Conservation (phyloP, 1,140 invertebrate genomes). For the Drosophila pachea region DNA sequence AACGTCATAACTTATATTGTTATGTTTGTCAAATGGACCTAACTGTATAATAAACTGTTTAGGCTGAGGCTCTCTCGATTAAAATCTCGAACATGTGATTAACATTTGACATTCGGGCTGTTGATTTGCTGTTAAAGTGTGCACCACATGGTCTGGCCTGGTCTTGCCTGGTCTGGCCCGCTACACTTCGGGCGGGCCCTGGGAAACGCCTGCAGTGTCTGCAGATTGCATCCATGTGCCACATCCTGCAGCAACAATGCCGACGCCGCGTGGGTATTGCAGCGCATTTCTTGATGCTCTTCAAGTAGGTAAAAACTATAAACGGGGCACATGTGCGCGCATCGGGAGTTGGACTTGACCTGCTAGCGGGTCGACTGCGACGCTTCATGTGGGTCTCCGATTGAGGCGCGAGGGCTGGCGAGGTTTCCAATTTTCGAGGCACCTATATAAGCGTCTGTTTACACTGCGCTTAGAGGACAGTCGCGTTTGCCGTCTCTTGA, state of each 20-base stretch:
- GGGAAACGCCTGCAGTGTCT: slow-evolving; percentile 69
- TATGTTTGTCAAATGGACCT: no score
- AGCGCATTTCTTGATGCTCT: slow-evolving; percentile 33
- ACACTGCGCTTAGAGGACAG: slow-evolving; percentile 63
- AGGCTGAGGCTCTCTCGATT: not conserved
- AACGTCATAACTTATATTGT: no score
- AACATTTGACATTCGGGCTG: slow-evolving; percentile 42
- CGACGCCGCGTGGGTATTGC: slow-evolving; percentile 66
- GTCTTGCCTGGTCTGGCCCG: slow-evolving; percentile 4
- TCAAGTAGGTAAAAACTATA: slow-evolving; percentile 71
- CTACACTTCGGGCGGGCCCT: slow-evolving; percentile 63
- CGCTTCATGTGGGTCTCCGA: slow-evolving; percentile 71
- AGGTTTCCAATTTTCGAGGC: slow-evolving; percentile 65
- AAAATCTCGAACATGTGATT: slow-evolving; percentile 32
- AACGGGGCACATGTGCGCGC: slow-evolving; percentile 54
- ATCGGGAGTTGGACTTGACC: slow-evolving; percentile 59
- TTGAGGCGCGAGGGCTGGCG: slow-evolving; percentile 2
- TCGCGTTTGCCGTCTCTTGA: slow-evolving; percentile 46
- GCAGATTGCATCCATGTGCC: slow-evolving; percentile 74
- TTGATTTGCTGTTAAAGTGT: slow-evolving; percentile 28
- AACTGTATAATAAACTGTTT: no score
- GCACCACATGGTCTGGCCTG: slow-evolving; percentile 25
- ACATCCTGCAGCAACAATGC: slow-evolving; percentile 31
- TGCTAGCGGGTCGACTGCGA: slow-evolving; percentile 45
- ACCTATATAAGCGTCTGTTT: slow-evolving; percentile 76